Evolutionary conservation across 23 tunicate species (phyloP), one percentile per base, ranked within the genome.

Genomic region (Clavelina lepadiformis): DNA sequence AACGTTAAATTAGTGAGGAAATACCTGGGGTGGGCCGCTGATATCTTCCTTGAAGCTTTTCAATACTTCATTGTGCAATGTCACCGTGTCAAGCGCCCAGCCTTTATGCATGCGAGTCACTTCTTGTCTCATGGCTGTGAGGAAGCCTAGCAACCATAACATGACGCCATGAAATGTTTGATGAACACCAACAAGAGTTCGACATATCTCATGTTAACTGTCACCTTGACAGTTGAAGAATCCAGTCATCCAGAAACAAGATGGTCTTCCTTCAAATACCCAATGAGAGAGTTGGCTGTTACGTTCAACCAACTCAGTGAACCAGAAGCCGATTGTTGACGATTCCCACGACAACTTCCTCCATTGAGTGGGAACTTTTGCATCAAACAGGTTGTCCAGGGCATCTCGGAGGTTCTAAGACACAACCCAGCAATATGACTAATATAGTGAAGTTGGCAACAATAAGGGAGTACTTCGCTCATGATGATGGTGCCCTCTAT

Each of bases 41-140:
- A 94, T 74, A 67, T 94, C 99, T 76, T 94, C 99, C 35, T 81
- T 80, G 65, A 80, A 80, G 33, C 35, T 46, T 54, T 86, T 94
- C 62, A 82, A 62, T 26, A 94, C 85, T 38, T 94, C 99, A 46
- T 86, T 94, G 51, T 88, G 95, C 33, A 94, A 70, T 8, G 99
- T 94, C 1, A 94, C 99, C 0, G 99, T 82, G 74, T 86, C 99
- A 28, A 94, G 77, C 33, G 95, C 95, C 99, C 99, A 94, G 3
- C 99, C 99, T 31, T 86, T 94, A 69, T 94, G 99, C 99, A 94
- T 86, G 4, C 99, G 84, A 0, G 99, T 94, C 52, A 94, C 99
- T 58, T 94, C 99, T 45, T 94, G 99, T 69, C 99, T 65, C 99
- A 94, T 94, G 1, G 95, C 99, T 7, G 99, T 94, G 45, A 94